A percentile compares a stretch with the other conserved stretches of the same genome.
Conservation (phyloP, 2,797 vertebrate species). For the Catostomus latipinnis region DNA sequence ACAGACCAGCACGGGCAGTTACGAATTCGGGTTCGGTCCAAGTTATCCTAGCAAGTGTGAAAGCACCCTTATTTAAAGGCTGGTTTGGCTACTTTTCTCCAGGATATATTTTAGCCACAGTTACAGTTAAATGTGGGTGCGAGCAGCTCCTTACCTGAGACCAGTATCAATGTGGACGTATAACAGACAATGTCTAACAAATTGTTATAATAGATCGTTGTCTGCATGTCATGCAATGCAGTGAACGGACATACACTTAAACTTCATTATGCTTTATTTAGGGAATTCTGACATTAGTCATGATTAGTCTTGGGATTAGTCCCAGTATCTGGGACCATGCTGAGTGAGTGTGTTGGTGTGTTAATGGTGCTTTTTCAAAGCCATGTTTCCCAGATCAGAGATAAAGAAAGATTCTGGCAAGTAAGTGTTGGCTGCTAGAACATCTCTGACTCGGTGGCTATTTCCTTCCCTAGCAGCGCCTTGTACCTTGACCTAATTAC, state of each 20-base stretch:
- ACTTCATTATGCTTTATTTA: slow-evolving; percentile 1
- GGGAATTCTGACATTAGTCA: not conserved
- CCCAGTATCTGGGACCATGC: slow-evolving; percentile 19
- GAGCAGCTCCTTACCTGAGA: slow-evolving; percentile 23
- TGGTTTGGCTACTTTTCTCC: not conserved
- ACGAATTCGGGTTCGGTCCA: too few species aligned
- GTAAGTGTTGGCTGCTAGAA: slow-evolving; percentile 26
- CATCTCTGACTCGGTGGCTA: slow-evolving; percentile 44
- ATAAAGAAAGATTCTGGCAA: slow-evolving; percentile 28
- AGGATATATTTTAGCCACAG: slow-evolving; percentile 36
- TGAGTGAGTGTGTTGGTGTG: slow-evolving; percentile 13
- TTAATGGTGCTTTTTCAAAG: not conserved
- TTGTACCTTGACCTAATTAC: not conserved
- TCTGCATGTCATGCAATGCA: not conserved
- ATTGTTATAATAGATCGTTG: not conserved
- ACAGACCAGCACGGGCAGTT: too few species aligned
- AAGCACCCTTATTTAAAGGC: not conserved
- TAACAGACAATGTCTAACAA: slow-evolving; percentile 22
- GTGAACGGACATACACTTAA: not conserved
- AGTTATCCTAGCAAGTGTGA: too few species aligned
- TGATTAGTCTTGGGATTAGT: not conserved
- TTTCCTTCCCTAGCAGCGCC: slow-evolving; percentile 48
- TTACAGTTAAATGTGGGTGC: slow-evolving; percentile 35
- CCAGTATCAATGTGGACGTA: slow-evolving; percentile 24
- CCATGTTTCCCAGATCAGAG: slow-evolving; percentile 15